Conservation (phyloP, 2,888 invertebrate genomes). For the Sminthurides aquaticus region DNA sequence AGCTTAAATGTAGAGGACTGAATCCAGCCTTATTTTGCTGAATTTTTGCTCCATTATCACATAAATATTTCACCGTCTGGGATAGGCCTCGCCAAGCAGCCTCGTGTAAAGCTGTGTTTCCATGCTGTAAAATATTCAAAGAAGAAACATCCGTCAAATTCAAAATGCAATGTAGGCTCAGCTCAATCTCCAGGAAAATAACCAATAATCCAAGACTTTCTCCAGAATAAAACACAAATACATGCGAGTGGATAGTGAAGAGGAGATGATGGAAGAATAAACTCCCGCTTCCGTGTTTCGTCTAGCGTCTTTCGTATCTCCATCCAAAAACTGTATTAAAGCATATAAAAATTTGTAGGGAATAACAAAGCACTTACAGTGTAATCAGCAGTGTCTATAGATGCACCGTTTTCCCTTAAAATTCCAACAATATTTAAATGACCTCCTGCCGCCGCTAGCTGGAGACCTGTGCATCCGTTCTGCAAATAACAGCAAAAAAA, state of each 20-base stretch:
- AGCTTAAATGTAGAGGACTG: conserved; percentile 86
- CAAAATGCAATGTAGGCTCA: background rate
- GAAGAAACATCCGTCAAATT: background rate
- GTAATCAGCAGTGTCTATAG: conserved; percentile 66
- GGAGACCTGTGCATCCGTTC: conserved; percentile 67
- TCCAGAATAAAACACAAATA: too few relatives aligned
- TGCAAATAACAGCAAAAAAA: conserved; percentile 46
- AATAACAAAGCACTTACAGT: conserved; percentile 53
- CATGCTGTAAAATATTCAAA: conserved; percentile 60
- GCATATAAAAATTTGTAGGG: too few relatives aligned
- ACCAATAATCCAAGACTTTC: background rate
- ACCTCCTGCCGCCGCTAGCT: conserved; percentile 75
- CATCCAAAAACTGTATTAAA: too few relatives aligned
- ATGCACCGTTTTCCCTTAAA: conserved; percentile 60
- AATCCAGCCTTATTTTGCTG: conserved; percentile 78
- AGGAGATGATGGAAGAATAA: too few relatives aligned
- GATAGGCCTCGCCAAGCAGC: conserved; percentile 93
- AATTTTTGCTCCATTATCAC: conserved; percentile 59
- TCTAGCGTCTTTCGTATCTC: too few relatives aligned
- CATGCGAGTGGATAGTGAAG: too few relatives aligned
- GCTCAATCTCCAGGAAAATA: background rate
- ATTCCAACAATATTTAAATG: conserved; percentile 65
- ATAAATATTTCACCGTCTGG: conserved; percentile 65
- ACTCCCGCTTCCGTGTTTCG: too few relatives aligned
- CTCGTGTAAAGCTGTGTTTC: conserved; percentile 88